Evolutionary conservation across 2,797 vertebrate genomes (phyloP), one percentile per base, ranked within the genome.

Genomic region (Acanthurus tractus): DNA sequence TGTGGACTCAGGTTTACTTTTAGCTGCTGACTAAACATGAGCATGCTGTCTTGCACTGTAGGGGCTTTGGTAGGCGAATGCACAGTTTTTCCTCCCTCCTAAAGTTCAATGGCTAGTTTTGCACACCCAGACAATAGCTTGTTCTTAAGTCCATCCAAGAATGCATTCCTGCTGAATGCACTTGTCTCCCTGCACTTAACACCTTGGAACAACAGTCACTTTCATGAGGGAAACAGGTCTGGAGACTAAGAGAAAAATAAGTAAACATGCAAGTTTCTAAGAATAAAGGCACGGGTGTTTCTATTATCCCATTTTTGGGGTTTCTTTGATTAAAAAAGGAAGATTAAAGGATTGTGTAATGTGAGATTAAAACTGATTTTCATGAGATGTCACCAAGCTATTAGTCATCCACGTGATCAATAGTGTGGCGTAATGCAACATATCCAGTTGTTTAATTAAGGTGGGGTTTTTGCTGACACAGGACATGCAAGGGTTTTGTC

Each of bases 91-190:
- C n/a, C n/a, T 58, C 44, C 62, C 44, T 70, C 81, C 63, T 77
- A 82, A 73, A 49, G 8, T 62, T 74, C 68, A 74, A n/a, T 67
- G 44, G 64, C 55, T 74, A 76, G 82, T 88, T 88, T 72, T 79
- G 42, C 57, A 63, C 46, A 61, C 34, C 52, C 6, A 57, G 50
- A 86, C 74, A 86, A 81, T 65, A 65, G 72, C 46, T 11, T 84
- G 74, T 78, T 84, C 57, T 71, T 71, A 50, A 65, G 69, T 73
- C 53, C 49, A 45, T 74, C 76, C 70, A 82, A 78, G 54, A 75
- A 76, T 68, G 45, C 68, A 79, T 83, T 87, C 66, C 50, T 83
- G 54, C 15, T 76, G 62, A 74, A 86, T 71, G 36, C 76, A 72
- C 23, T 77, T 25, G 61, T 79, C 58, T 86, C 64, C 73, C 50